Conservation (phyloP, 1,140 invertebrate species). For the Solenopsis invicta region DNA sequence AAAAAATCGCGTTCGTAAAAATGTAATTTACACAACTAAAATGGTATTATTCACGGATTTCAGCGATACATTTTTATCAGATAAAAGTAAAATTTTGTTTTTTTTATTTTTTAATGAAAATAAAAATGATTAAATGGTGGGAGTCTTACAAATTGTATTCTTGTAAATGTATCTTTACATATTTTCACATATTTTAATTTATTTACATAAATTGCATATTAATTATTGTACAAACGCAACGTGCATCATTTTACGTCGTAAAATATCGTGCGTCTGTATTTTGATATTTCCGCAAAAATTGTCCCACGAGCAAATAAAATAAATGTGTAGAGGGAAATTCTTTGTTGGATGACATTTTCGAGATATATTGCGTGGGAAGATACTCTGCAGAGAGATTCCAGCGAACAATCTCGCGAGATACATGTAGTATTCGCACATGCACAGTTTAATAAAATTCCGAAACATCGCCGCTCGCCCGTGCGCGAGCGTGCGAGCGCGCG, state of each 20-base stretch:
- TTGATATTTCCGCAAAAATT: constrained; percentile 38
- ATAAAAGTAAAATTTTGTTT: neutral
- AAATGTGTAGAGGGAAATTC: constrained; percentile 22
- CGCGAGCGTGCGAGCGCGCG: neutral
- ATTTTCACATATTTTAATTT: constrained; percentile 32
- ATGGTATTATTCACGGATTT: neutral
- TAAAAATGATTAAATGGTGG: neutral
- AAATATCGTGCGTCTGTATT: constrained; percentile 10
- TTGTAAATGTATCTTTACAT: neutral
- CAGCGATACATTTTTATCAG: constrained; percentile 1
- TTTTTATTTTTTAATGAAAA: neutral
- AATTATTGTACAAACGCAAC: neutral
- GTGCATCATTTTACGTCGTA: neutral
- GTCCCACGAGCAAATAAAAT: constrained; percentile 27
- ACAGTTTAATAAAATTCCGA: constrained; percentile 45
- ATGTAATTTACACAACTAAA: neutral
- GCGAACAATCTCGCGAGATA: constrained; percentile 14
- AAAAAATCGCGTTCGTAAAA: neutral
- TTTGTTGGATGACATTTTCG: constrained; percentile 8
- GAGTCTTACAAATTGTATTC: neutral
- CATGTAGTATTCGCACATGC: no score
- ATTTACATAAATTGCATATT: constrained; percentile 21
- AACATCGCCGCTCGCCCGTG: neutral
- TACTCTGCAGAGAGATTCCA: constrained; percentile 13
- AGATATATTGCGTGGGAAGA: constrained; percentile 15